Evolutionary conservation across 2,888 invertebrate species (phyloP).

Genomic region (Sericinus montela): DNA sequence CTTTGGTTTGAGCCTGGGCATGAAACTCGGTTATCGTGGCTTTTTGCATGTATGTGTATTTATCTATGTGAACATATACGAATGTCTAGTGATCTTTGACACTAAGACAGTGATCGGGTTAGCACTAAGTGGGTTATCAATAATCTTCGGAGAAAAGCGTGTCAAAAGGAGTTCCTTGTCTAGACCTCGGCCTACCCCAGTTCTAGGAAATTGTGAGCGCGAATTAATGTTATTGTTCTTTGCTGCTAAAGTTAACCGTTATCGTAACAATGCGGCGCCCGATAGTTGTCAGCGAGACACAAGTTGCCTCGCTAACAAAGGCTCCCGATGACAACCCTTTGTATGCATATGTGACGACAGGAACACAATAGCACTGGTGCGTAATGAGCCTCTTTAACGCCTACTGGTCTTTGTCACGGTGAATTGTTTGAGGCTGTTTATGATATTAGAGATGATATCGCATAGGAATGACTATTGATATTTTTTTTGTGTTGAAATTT

Average conservation of each 20-base stretch:
- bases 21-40: too few relatives aligned
- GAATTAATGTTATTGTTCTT: too few relatives aligned
- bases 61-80: too few relatives aligned
- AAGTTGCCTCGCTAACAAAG: constrained; percentile 4
- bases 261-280: constrained; percentile 16
- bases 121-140: too few relatives aligned
- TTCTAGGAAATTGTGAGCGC: too few relatives aligned
- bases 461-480: not conserved
- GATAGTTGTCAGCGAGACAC: constrained; percentile 13
- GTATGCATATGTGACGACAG: constrained; percentile 31
- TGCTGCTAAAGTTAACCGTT: constrained; percentile 20
- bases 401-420: constrained; percentile 14
- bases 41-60: too few relatives aligned
- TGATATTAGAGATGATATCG: constrained; percentile 3
- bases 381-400: constrained; percentile 10
- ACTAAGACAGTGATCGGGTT: too few relatives aligned
- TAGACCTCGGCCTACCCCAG: too few relatives aligned
- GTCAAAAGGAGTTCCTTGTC: too few relatives aligned
- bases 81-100: too few relatives aligned
- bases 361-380: constrained; percentile 7
- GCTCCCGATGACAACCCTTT: constrained; percentile 23
- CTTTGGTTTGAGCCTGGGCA: too few relatives aligned
- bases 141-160: too few relatives aligned
- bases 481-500: not conserved
- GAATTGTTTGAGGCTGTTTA: not conserved